Percentiles rank a stretch among this genome's conserved stretches.
Conservation (phyloP, 2,888 invertebrate genomes). For the Phyto melanocephala region DNA sequence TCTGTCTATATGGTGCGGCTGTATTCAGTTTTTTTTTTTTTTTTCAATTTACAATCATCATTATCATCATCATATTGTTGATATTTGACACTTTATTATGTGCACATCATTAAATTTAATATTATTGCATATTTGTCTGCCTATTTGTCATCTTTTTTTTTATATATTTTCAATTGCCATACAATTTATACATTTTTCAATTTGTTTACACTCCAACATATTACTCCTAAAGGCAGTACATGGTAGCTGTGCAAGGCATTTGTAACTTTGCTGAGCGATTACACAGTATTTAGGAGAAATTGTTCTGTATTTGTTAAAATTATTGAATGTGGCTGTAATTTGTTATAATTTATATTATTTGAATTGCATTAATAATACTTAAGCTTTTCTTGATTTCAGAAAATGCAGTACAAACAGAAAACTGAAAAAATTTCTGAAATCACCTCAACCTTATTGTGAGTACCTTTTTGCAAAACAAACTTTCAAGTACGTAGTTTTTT, state of each 20-base stretch:
- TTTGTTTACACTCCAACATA: neutral
- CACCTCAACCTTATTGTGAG: too few relatives aligned
- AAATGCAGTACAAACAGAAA: too few relatives aligned
- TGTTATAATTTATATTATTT: too few relatives aligned
- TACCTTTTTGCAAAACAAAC: too few relatives aligned
- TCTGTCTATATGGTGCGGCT: neutral
- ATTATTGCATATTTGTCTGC: constrained; percentile 62
- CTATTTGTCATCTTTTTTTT: constrained; percentile 58
- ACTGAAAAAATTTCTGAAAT: too few relatives aligned
- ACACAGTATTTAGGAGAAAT: neutral
- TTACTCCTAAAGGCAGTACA: neutral
- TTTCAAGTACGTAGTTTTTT: too few relatives aligned
- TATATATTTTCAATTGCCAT: constrained; percentile 26
- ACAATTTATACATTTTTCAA: constrained; percentile 32
- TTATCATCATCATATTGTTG: constrained; percentile 62
- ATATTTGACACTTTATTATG: constrained; percentile 74
- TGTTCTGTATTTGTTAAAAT: too few relatives aligned
- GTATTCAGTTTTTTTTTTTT: neutral
- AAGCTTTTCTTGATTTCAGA: too few relatives aligned
- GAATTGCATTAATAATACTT: too few relatives aligned
- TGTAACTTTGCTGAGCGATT: neutral
- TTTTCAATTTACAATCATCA: constrained; percentile 51
- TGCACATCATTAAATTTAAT: constrained; percentile 74
- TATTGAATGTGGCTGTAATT: too few relatives aligned
- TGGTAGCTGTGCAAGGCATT: neutral